A percentile compares a stretch with the other conserved stretches of the same genome.
These are phyloP conservation scores for Centropyge bicolor DNA, from an alignment of 2,797 vertebrate species.

Conservation along the genomic window DNA sequence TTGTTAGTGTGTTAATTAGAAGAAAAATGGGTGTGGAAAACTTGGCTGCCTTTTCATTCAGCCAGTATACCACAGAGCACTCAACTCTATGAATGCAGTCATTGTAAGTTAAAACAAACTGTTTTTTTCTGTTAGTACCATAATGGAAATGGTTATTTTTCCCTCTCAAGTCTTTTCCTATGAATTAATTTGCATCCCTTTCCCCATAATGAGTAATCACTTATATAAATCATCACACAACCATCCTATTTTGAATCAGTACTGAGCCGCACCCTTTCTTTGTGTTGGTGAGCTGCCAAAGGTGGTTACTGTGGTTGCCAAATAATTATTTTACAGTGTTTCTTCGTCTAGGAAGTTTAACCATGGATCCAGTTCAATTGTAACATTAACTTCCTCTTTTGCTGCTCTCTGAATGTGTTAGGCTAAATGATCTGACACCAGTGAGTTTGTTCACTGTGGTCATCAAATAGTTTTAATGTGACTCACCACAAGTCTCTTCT, in stretches of 20 bases:
- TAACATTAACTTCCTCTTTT: constrained; percentile 21
- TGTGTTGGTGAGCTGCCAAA: constrained; percentile 67
- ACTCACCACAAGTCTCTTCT: constrained; percentile 49
- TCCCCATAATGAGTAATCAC: constrained; percentile 67
- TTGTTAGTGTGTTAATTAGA: constrained; percentile 44
- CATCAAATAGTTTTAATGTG: constrained; percentile 58
- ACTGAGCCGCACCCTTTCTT: constrained; percentile 70
- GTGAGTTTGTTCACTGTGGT: constrained; percentile 49
- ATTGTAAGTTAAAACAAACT: constrained; percentile 37
- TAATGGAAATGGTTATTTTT: constrained; percentile 58
- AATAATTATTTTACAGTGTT: constrained; percentile 58
- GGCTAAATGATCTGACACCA: constrained; percentile 31
- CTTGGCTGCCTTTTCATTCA: constrained; percentile 10
- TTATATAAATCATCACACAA: constrained; percentile 69
- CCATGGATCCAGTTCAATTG: constrained; percentile 29
- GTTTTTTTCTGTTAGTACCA: constrained; percentile 29
- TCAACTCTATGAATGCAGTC: constrained; percentile 28
- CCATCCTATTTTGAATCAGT: constrained; percentile 56
- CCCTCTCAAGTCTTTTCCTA: constrained; percentile 44
- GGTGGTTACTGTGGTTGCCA: constrained; percentile 64
- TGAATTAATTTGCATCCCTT: constrained; percentile 56
- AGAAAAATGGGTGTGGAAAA: constrained; percentile 44
- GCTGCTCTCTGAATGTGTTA: constrained; percentile 10
- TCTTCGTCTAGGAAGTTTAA: constrained; percentile 38
- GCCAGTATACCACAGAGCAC: constrained; percentile 10